Base-by-base conservation (phyloP, 2,797 vertebrate genomes). In the Synaphobranchus kaupii region DNA sequence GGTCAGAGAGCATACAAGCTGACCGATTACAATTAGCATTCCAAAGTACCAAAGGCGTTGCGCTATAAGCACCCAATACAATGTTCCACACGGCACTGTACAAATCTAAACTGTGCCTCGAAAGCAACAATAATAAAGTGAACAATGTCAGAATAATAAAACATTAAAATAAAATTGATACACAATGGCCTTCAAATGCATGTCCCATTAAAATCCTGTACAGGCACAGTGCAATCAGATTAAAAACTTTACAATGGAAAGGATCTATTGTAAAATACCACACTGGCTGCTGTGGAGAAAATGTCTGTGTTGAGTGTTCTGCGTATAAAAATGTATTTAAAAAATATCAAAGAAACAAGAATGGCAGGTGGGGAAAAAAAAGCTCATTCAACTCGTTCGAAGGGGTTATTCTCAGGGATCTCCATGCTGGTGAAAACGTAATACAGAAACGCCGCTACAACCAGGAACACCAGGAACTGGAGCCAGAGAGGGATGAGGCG, bases 401-500 rank as follows among this genome's bases (percentile, higher is more conserved):
- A 91, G 20, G 91, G 91, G 47, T 84, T 89, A 66, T 88, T 86
- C 0, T 90, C 86, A 3, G 34, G 85, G 28, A 87, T 88, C 86
- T 91, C 90, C 90, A 94, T 88, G 58, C 3, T 89, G 34, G 85
- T 80, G 86, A 94, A 95, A 8, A 89, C 83, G 4, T 92, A 95
- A 91, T 95, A 96, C 85, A 90, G 44, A 31, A 91, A 88, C 1
- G 85, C 92, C 25, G 91, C 93, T 63, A 95, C 87, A 66, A 92
- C 87, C 0, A 92, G 86, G 84, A 95, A 90, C 80, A 95, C 89
- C 90, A 96, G 86, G 63, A 93, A 68, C 52, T 91, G 88, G 0
- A 93, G 86, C 89, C 90, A 60, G 47, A 78, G 89, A 87, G 90
- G 86, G 84, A 85, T 0, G 60, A 83, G 2, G 56, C 90, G 84